These are phyloP conservation scores for Zeuzera pyrina DNA, from an alignment of 2,888 invertebrate species.

Conservation along the genomic window DNA sequence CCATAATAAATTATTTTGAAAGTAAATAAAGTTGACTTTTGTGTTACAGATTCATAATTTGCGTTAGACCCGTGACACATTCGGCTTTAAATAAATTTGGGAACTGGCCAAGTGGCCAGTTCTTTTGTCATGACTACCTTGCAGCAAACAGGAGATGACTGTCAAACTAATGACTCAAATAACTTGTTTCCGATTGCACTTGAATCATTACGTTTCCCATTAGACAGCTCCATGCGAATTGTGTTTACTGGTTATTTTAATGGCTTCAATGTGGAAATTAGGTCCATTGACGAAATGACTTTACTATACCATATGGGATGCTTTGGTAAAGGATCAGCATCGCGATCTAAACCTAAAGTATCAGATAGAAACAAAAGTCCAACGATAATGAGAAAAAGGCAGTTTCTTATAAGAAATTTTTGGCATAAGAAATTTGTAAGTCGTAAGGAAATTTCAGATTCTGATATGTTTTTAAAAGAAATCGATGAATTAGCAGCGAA, in stretches of 20 bases:
- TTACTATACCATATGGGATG: constrained; percentile 79
- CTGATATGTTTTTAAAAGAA: constrained; percentile 39
- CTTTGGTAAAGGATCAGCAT: constrained; percentile 82
- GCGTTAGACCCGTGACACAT: constrained; percentile 32
- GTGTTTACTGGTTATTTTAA: constrained; percentile 76
- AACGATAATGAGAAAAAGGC: constrained; percentile 72
- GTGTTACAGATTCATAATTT: constrained; percentile 41
- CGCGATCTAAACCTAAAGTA: constrained; percentile 68
- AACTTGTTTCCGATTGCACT: constrained; percentile 44
- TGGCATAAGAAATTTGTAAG: constrained; percentile 63
- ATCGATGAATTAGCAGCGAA: constrained; percentile 37
- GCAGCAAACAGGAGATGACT: constrained; percentile 57
- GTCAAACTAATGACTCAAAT: constrained; percentile 61
- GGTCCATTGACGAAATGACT: constrained; percentile 71
- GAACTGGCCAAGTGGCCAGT: constrained; percentile 32
- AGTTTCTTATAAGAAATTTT: constrained; percentile 71
- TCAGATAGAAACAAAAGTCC: constrained; percentile 44
- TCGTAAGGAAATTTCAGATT: constrained; percentile 22
- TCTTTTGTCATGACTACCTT: constrained; percentile 33
- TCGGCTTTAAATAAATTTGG: constrained; percentile 47
- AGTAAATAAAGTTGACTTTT: constrained; percentile 18
- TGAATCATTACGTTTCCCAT: constrained; percentile 58
- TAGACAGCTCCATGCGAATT: constrained; percentile 53
- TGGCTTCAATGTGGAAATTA: constrained; percentile 78
- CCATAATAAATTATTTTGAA: constrained; percentile 1